A percentile compares a stretch with the other conserved stretches of the same genome.
These are phyloP conservation scores for Elmis aenea DNA, from an alignment of 2,888 invertebrate genomes.

Conservation along the genomic window DNA sequence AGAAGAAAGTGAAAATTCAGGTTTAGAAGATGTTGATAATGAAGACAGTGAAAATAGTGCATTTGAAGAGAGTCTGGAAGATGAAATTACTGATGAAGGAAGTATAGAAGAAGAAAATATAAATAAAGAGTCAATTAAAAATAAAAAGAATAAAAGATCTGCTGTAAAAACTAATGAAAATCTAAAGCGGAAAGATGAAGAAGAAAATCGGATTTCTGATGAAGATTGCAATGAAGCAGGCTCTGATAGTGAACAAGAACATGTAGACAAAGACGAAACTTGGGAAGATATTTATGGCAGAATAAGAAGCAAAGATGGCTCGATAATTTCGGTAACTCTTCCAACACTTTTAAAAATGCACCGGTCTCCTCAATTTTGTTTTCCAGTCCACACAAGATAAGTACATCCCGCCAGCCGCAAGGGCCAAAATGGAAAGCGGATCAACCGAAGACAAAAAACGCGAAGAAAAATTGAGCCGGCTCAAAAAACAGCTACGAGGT, in stretches of 20 bases:
- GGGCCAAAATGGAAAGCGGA: constrained; percentile 50
- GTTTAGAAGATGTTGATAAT: constrained; percentile 14
- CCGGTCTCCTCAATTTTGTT: too few species aligned
- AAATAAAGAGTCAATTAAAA: constrained; percentile 12
- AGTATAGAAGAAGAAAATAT: constrained; percentile 13
- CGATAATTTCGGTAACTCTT: constrained; percentile 58
- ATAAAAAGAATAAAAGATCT: constrained; percentile 14
- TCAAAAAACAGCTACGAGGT: constrained; percentile 84
- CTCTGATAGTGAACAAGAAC: constrained; percentile 15
- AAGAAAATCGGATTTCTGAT: constrained; percentile 18
- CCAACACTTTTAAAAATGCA: too few species aligned
- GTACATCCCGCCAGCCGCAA: constrained; percentile 80
- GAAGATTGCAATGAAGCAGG: constrained; percentile 18
- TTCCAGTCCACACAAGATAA: constrained; percentile 53
- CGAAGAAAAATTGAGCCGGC: constrained; percentile 57
- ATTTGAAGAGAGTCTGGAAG: too few species aligned
- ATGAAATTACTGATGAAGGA: too few species aligned
- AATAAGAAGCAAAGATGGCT: constrained; percentile 73
- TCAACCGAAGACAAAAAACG: constrained; percentile 42
- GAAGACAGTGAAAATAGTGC: too few species aligned
- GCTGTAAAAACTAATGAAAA: constrained; percentile 14
- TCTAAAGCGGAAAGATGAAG: constrained; percentile 20
- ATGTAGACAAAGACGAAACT: constrained; percentile 33
- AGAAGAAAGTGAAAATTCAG: constrained; percentile 16
- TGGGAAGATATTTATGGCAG: constrained; percentile 96